Conservation (phyloP, 2,797 vertebrate species). For the Lagorchestes hirsutus region DNA sequence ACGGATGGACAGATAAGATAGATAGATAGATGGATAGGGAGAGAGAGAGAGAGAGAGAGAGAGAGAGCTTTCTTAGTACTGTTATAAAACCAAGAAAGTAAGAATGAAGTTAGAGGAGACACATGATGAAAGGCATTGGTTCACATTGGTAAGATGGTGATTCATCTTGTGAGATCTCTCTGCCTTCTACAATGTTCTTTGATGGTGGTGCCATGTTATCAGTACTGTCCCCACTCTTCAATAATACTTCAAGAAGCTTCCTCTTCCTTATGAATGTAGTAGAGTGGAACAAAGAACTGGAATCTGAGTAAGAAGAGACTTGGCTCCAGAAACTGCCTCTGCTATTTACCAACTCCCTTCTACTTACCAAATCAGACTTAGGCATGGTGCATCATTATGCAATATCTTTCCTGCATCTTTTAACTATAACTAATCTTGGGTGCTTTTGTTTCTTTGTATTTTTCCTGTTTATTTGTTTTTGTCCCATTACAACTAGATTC, state of each 20-base stretch:
- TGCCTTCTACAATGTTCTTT: background rate
- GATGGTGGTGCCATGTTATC: background rate
- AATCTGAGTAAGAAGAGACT: background rate
- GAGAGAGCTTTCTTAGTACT: background rate
- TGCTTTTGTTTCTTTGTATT: background rate
- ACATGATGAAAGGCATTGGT: background rate
- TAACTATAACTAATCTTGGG: background rate
- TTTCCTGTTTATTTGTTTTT: background rate
- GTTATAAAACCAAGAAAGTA: background rate
- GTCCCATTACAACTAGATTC: background rate
- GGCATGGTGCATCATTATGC: background rate
- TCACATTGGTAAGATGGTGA: background rate
- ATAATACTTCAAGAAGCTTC: background rate
- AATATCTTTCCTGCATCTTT: background rate
- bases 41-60: too few species aligned
- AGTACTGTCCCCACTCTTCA: background rate
- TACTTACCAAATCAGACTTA: background rate
- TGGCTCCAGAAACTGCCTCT: background rate
- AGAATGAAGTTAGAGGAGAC: background rate
- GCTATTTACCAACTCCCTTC: background rate
- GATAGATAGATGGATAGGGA: too few species aligned
- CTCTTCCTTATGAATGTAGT: background rate
- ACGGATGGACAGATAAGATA: too few species aligned
- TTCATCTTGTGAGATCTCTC: background rate
- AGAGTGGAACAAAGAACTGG: background rate